Base-by-base conservation (phyloP, 2,888 invertebrate genomes). In the Chamaedrilus cognettii region DNA sequence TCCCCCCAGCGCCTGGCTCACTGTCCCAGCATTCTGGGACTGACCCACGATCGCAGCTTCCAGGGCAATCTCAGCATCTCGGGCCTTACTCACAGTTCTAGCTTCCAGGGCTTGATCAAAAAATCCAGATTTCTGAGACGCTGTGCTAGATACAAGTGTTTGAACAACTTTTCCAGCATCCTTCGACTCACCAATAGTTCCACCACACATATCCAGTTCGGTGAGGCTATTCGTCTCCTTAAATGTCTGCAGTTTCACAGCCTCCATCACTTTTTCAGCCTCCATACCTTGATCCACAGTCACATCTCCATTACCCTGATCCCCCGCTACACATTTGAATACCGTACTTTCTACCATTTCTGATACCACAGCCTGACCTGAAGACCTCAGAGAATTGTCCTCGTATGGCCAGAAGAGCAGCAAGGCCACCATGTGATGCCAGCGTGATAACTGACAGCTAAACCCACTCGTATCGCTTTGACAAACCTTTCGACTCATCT, bases 341-440 rank as follows among this genome's bases (percentile, higher is more conserved):
- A n/a, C n/a, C n/a, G n/a, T n/a, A 42, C 42, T 42, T 11, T 11
- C 19, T 7, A 42, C 42, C 7, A 42, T 11, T 42, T 42, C 42
- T 11, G 11, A 11, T 7, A 11, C 19, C 7, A 42, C 42, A 19
- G 42, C 19, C 7, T 42, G 19, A 42, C 42, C 7, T 11, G 42
- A 11, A 19, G 42, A 11, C 7, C 42, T 42, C 11, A 7, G 11
- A 42, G 11, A 11, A 7, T 42, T 42, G 42, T 52, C 26, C 19
- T 28, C 23, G 42, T 72, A 71, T 0, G 77, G 77, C 77, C 76
- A 77, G 23, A 69, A 65, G n/a, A 75, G 65, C 15, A 76, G 57
- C 30, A 75, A 67, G 11, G 70, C 55, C 1, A 69, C 31, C 2
- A 74, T 51, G 35, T 72, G 74, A 64, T 74, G 72, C 56, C 57